These are phyloP conservation scores for Magallana angulata DNA, from an alignment of 1,140 invertebrate species.

Conservation along the genomic window DNA sequence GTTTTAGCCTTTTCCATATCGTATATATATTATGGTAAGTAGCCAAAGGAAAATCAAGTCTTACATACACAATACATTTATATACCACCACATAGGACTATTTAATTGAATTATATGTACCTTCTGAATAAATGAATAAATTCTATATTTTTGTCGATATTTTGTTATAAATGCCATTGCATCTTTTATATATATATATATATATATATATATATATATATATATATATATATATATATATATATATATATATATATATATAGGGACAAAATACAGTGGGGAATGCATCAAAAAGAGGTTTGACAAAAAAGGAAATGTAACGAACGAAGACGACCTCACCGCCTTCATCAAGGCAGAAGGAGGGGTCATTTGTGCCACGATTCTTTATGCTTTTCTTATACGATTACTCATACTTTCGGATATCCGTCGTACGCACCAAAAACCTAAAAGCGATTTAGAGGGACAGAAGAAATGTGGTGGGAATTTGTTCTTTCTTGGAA, in stretches of 20 bases:
- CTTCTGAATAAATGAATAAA: too few relatives aligned
- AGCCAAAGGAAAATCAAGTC: too few relatives aligned
- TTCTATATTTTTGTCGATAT: too few relatives aligned
- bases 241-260: background rate
- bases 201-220: too few relatives aligned
- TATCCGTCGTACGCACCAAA: background rate
- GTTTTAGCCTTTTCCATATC: too few relatives aligned
- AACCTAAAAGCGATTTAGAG: background rate
- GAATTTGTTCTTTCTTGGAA: background rate
- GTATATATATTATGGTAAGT: too few relatives aligned
- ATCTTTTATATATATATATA: background rate
- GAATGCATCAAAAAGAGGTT: background rate
- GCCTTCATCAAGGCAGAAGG: slow-evolving; percentile 24
- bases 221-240: too few relatives aligned
- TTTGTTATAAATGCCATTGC: too few relatives aligned
- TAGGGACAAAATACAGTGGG: background rate
- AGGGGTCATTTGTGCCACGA: slow-evolving; percentile 3
- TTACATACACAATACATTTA: too few relatives aligned
- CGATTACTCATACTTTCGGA: background rate
- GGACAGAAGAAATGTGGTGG: slow-evolving; percentile 34
- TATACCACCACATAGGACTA: too few relatives aligned
- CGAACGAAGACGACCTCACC: background rate
- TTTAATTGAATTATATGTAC: too few relatives aligned
- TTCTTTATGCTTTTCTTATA: background rate
- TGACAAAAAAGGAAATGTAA: background rate